Evolutionary conservation across 2,113 vertebrate genomes (phyloP).

Genomic region (Cheirogaleus medius): DNA sequence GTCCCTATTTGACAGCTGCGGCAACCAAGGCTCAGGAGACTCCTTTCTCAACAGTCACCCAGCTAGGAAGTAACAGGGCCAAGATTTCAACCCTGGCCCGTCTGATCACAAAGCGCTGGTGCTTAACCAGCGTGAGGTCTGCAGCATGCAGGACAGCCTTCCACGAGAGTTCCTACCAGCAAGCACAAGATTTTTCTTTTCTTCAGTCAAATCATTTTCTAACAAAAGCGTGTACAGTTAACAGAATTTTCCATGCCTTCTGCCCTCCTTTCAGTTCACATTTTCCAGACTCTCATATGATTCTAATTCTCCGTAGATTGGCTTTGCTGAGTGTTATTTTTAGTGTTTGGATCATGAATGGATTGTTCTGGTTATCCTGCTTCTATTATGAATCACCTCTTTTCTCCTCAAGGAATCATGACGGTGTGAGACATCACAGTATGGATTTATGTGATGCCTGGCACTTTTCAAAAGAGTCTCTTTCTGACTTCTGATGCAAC

Average conservation of each 20-base stretch:
- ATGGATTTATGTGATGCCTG: not conserved
- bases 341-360: not conserved
- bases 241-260: not conserved
- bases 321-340: not conserved
- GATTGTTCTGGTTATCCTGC: not conserved
- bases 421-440: fast-evolving
- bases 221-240: not conserved
- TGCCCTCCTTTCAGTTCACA: not conserved
- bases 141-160: not conserved
- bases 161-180: not conserved
- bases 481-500: not conserved
- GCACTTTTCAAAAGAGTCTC: not conserved
- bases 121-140: fast-evolving
- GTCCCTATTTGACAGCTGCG: not conserved
- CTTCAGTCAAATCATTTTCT: not conserved
- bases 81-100: not conserved
- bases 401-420: not conserved
- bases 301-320: not conserved
- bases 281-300: not conserved
- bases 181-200: too few species aligned
- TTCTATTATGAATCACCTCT: not conserved
- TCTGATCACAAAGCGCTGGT: not conserved
- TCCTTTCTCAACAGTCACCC: not conserved
- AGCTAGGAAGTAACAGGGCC: too few species aligned
- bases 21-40: not conserved